A percentile compares a stretch with the other conserved stretches of the same genome.
phyloP scores from a whole-genome alignment of 2,888 invertebrate genomes.

The Antheraea assamensis region DNA sequence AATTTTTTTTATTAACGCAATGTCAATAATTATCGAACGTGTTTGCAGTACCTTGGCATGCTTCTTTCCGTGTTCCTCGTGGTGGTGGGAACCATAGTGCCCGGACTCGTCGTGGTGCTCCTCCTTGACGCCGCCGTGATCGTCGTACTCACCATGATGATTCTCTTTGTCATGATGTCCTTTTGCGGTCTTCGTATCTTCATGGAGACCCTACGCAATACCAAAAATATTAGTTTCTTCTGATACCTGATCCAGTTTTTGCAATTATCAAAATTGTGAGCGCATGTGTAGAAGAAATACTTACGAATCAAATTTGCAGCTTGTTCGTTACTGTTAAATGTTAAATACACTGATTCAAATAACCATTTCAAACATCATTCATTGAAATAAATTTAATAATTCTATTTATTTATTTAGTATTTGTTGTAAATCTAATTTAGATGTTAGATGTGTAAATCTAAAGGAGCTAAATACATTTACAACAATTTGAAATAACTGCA shows the following conservation, averaged over 20 bases:
- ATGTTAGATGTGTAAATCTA: no score
- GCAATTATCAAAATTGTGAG: neutral
- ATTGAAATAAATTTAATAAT: no score
- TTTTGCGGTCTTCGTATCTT: slow-evolving; percentile 83
- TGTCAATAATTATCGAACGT: no score
- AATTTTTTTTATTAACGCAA: no score
- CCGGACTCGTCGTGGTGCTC: slow-evolving; percentile 84
- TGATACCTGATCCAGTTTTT: neutral
- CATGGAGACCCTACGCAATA: slow-evolving; percentile 77
- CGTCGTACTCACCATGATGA: slow-evolving; percentile 84
- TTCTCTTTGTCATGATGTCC: slow-evolving; percentile 87
- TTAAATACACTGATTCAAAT: no score
- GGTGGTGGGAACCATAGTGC: slow-evolving; percentile 85
- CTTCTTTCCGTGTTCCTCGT: slow-evolving; percentile 86
- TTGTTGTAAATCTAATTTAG: no score
- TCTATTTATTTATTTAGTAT: no score
- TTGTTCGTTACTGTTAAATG: no score
- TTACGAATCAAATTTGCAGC: neutral
- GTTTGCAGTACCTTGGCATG: slow-evolving; percentile 65
- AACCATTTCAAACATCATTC: no score
- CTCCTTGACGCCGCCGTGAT: slow-evolving; percentile 84
- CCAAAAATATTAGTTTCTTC: neutral
- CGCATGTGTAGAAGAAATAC: neutral
- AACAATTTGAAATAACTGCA: no score
- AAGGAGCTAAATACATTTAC: no score